These are phyloP conservation scores for Ophion costatus DNA, from an alignment of 2,888 invertebrate species.

Conservation along the genomic window DNA sequence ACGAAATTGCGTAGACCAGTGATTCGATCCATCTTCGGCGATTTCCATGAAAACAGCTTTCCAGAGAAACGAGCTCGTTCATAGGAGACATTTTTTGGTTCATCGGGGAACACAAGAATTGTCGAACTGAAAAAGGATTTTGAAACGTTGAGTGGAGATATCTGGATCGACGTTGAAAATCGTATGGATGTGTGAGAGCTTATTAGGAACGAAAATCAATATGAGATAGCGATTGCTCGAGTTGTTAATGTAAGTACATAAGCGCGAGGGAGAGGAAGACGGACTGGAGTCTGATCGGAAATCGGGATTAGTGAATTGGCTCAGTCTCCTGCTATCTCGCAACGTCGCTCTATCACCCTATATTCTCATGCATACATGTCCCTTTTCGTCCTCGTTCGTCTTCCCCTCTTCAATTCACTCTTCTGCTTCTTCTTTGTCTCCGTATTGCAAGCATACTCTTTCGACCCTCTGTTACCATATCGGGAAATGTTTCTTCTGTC, in stretches of 20 bases:
- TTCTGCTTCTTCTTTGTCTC: slow-evolving; percentile 19
- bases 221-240: slow-evolving; percentile 76
- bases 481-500: slow-evolving; percentile 21
- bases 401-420: slow-evolving; percentile 42
- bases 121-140: slow-evolving; percentile 31
- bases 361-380: slow-evolving; percentile 16
- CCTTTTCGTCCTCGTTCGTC: slow-evolving; percentile 48
- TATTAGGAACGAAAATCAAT: slow-evolving; percentile 71
- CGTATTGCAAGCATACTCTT: slow-evolving; percentile 39
- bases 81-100: slow-evolving; percentile 16
- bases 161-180: slow-evolving; percentile 26
- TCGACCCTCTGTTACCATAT: slow-evolving; percentile 37
- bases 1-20: slow-evolving; percentile 17
- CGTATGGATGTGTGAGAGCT: slow-evolving; percentile 15
- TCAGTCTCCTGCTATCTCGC: slow-evolving; percentile 53
- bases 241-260: slow-evolving; percentile 78
- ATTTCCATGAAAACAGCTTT: slow-evolving; percentile 51
- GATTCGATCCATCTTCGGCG: slow-evolving; percentile 35
- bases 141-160: slow-evolving; percentile 50
- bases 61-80: slow-evolving; percentile 19
- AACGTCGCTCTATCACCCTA: slow-evolving; percentile 44
- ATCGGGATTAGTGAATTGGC: slow-evolving; percentile 79
- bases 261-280: slow-evolving; percentile 48
- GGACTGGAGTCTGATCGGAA: slow-evolving; percentile 72
- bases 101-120: slow-evolving; percentile 4